Evolutionary conservation across 2,113 vertebrate genomes (phyloP).

Genomic region (Hoplias malabaricus): DNA sequence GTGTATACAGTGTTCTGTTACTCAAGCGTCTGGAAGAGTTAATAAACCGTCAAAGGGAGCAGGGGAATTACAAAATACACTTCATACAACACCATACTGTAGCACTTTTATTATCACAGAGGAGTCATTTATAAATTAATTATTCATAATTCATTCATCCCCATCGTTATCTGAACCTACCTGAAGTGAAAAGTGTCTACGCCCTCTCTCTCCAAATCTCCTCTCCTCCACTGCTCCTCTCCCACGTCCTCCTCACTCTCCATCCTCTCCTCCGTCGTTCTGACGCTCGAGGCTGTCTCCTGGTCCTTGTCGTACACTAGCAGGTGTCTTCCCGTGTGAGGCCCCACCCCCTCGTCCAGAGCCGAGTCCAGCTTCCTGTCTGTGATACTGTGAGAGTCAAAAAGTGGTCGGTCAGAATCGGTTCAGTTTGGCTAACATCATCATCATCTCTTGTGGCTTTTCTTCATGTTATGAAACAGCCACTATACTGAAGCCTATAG

Average conservation of each 20-base stretch:
- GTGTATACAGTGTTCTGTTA: too few relatives aligned
- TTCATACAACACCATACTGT: too few relatives aligned
- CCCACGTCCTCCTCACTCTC: conserved; percentile 61
- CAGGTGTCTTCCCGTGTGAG: conserved; percentile 71
- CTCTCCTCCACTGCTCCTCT: conserved; percentile 59
- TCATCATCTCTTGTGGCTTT: too few relatives aligned
- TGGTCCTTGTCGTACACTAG: conserved; percentile 68
- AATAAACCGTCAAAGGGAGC: too few relatives aligned
- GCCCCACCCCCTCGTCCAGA: conserved; percentile 55
- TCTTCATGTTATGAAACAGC: too few relatives aligned
- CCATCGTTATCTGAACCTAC: conserved; percentile 18
- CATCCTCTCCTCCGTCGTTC: conserved; percentile 43
- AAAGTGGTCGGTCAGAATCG: not conserved
- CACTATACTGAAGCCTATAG: too few relatives aligned
- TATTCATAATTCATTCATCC: not conserved
- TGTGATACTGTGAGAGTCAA: conserved; percentile 75
- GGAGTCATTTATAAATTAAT: not conserved
- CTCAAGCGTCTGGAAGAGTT: too few relatives aligned
- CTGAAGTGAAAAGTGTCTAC: conserved; percentile 62
- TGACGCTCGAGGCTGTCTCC: not conserved
- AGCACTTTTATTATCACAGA: too few relatives aligned
- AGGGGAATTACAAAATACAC: too few relatives aligned
- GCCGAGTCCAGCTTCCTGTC: conserved; percentile 68
- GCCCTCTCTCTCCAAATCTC: conserved; percentile 54
- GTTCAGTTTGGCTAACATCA: too few relatives aligned